These are phyloP conservation scores for Poecile atricapillus DNA, from an alignment of 2,113 vertebrate species.

Conservation along the genomic window DNA sequence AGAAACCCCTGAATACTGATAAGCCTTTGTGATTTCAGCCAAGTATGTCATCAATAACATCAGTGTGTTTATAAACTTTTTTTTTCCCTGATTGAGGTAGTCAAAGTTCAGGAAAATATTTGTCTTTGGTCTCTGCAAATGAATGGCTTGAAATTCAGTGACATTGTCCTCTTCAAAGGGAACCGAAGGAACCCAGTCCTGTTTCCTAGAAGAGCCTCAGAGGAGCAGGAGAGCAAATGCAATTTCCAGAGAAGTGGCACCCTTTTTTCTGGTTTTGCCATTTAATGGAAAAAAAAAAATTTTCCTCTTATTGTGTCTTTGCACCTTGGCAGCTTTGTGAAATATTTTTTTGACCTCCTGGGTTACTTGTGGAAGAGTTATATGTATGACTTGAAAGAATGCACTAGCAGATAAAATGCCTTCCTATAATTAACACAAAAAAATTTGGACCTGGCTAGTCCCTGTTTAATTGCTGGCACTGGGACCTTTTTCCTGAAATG, in stretches of 20 bases:
- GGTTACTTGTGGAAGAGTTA: not conserved
- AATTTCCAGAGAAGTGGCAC: slow-evolving; percentile 24
- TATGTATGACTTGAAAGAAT: not conserved
- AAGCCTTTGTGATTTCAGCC: slow-evolving; percentile 58
- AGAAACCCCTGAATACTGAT: slow-evolving; percentile 44
- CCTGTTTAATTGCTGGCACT: not conserved
- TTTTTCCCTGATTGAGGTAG: slow-evolving; percentile 37
- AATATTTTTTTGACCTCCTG: not conserved
- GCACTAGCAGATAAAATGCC: not conserved
- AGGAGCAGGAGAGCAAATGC: not conserved
- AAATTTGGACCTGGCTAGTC: not conserved
- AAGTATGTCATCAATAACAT: slow-evolving; percentile 63
- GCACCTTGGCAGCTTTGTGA: not conserved
- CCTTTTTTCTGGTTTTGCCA: not conserved
- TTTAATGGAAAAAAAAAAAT: slow-evolving; percentile 6
- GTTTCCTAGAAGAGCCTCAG: slow-evolving; percentile 48
- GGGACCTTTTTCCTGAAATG: not conserved
- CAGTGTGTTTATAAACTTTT: slow-evolving; percentile 67
- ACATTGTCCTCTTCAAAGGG: slow-evolving; percentile 42
- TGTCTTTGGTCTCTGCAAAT: slow-evolving; percentile 60
- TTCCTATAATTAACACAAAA: not conserved
- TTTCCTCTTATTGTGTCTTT: not conserved
- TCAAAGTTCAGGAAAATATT: slow-evolving; percentile 73
- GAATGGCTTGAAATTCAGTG: slow-evolving; percentile 34
- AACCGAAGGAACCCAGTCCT: not conserved